phyloP scores from a whole-genome alignment of 64 coral and sea anemone genomes.

The Montipora capricornis region DNA sequence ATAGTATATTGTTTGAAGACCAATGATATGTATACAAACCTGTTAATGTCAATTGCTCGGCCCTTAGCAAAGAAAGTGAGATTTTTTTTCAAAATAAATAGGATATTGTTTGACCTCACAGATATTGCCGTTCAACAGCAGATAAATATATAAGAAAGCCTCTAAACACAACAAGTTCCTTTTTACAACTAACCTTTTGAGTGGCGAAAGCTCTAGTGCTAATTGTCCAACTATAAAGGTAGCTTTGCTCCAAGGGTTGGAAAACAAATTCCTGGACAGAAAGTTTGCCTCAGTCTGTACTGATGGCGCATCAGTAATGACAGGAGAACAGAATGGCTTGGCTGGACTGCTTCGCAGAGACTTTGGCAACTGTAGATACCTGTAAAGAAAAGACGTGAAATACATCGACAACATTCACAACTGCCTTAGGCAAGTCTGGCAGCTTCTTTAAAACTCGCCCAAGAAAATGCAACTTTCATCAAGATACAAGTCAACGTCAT shows the following conservation, averaged over 20 bases:
- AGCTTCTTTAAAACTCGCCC: conserved; percentile 11
- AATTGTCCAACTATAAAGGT: conserved; percentile 21
- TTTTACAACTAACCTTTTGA: conserved; percentile 37
- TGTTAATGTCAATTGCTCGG: too few species aligned
- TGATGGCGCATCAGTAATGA: conserved; percentile 30
- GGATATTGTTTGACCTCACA: too few species aligned
- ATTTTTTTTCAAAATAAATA: too few species aligned
- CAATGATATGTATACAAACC: too few species aligned
- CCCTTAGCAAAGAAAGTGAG: too few species aligned
- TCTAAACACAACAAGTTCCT: conserved; percentile 32
- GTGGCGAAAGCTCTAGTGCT: conserved; percentile 26
- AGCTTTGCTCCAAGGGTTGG: conserved; percentile 15
- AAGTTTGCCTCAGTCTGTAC: conserved; percentile 29
- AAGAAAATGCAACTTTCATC: conserved; percentile 38
- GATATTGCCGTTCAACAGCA: too few species aligned
- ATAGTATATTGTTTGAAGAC: too few species aligned
- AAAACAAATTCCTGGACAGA: conserved; percentile 13
- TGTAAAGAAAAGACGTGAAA: not conserved
- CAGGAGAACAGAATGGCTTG: conserved; percentile 34
- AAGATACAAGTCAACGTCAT: conserved; percentile 18
- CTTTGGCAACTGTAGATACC: conserved; percentile 37
- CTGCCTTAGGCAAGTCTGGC: conserved; percentile 26
- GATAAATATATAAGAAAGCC: too few species aligned
- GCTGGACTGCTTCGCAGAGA: conserved; percentile 19
- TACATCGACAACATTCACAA: conserved; percentile 7